A percentile compares a stretch with the other conserved stretches of the same genome.
Conservation (phyloP, 1,140 invertebrate genomes). For the Holotrichia oblita region DNA sequence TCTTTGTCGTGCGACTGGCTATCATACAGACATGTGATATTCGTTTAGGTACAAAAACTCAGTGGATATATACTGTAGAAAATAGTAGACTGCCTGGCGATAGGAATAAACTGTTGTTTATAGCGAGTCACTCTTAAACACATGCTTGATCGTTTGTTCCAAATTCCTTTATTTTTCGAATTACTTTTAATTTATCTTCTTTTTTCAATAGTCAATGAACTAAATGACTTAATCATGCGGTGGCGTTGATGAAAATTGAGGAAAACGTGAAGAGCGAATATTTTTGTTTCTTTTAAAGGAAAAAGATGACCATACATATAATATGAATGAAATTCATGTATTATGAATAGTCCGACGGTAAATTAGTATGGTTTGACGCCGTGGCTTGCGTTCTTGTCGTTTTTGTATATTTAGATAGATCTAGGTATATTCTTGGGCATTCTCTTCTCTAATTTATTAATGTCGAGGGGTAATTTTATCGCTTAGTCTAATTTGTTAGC, state of each 20-base stretch:
- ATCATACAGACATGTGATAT: conserved; percentile 27
- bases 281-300: conserved; percentile 2
- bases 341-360: conserved; percentile 43
- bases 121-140: conserved; percentile 41
- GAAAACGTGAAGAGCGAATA: background rate
- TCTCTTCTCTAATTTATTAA: conserved; percentile 14
- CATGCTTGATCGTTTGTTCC: conserved; percentile 38
- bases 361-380: conserved; percentile 45
- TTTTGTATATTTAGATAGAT: conserved; percentile 44
- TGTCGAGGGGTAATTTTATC: background rate
- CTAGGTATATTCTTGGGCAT: conserved; percentile 35
- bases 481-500: background rate
- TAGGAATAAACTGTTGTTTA: conserved; percentile 41
- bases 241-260: conserved; percentile 5
- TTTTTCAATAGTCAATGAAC: background rate
- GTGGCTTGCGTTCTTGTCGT: conserved; percentile 40
- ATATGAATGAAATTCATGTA: conserved; percentile 42
- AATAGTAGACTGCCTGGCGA: conserved; percentile 46
- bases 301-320: conserved; percentile 27
- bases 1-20: background rate
- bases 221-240: background rate
- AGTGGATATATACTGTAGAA: conserved; percentile 39
- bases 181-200: conserved; percentile 19
- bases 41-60: conserved; percentile 39
- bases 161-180: conserved; percentile 21